phyloP scores from a whole-genome alignment of 2,113 vertebrate species.

The Panurus biarmicus region DNA sequence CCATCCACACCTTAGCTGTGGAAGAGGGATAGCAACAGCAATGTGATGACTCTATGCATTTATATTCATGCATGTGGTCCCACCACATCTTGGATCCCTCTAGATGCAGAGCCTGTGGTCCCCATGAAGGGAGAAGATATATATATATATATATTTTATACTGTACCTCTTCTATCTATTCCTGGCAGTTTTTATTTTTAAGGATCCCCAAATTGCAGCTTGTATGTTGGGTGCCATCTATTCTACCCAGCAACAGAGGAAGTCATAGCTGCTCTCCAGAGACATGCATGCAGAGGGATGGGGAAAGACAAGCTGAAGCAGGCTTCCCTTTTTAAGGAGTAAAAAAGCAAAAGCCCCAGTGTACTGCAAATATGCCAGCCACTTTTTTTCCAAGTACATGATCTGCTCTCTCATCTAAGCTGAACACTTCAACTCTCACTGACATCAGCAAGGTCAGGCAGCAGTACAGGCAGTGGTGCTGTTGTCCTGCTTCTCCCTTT shows the following conservation, averaged over 20 bases:
- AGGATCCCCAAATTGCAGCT: neutral
- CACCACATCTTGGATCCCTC: neutral
- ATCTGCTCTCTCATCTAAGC: neutral
- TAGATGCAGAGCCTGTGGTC: neutral
- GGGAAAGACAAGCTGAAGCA: neutral
- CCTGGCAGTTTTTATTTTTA: neutral
- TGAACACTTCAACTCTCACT: neutral
- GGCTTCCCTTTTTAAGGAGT: neutral
- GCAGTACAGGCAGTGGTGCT: neutral
- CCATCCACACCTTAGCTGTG: neutral
- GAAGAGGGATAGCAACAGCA: neutral
- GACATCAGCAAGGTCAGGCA: neutral
- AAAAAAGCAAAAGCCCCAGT: neutral
- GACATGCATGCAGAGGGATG: neutral
- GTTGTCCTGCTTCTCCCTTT: neutral
- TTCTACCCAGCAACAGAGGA: neutral
- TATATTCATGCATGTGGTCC: neutral
- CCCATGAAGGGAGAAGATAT: neutral
- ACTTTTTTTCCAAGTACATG: neutral
- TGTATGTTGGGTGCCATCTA: neutral
- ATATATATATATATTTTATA: neutral
- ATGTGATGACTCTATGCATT: fast-evolving
- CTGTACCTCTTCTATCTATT: neutral
- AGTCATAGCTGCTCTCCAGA: neutral
- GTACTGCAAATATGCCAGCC: neutral